phyloP scores from a whole-genome alignment of 2,797 vertebrate species.

The Myotis daubentonii region DNA sequence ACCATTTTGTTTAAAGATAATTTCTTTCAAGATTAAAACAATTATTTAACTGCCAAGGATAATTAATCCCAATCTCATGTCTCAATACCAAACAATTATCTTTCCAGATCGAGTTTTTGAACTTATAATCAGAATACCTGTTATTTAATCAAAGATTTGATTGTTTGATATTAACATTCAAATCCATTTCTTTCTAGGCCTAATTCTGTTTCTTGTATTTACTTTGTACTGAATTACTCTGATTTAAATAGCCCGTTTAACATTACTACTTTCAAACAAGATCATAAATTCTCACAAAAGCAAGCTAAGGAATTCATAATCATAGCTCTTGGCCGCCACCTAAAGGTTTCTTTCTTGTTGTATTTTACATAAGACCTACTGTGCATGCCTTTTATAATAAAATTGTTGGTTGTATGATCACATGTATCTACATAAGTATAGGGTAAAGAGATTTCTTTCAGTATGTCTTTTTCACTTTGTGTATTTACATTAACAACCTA shows the following conservation, averaged over 20 bases:
- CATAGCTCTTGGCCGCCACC: conserved; percentile 88
- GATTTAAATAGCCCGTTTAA: conserved; percentile 34
- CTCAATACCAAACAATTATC: conserved; percentile 1
- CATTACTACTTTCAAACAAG: conserved; percentile 54
- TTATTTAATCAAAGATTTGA: conserved; percentile 46
- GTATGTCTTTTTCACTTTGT: background rate
- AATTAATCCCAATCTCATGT: conserved; percentile 44
- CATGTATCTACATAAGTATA: background rate
- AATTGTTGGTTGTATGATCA: background rate
- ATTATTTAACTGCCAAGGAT: conserved; percentile 17
- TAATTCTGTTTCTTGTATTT: conserved; percentile 43
- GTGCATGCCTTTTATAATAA: conserved; percentile 57
- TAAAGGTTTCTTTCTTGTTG: conserved; percentile 85
- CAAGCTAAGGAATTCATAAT: conserved; percentile 77
- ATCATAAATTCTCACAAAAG: conserved; percentile 71
- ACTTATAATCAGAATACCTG: background rate
- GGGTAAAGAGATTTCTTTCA: background rate
- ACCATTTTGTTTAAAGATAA: conserved; percentile 69
- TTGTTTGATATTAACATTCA: conserved; percentile 33
- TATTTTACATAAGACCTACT: conserved; percentile 72
- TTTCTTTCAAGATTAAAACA: conserved; percentile 54
- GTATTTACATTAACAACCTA: background rate
- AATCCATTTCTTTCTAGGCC: background rate
- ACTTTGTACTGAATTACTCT: conserved; percentile 44
- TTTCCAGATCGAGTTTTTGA: conserved; percentile 10